These are phyloP conservation scores for Enteromius treurensis DNA, from an alignment of 2,797 vertebrate species.

Conservation along the genomic window DNA sequence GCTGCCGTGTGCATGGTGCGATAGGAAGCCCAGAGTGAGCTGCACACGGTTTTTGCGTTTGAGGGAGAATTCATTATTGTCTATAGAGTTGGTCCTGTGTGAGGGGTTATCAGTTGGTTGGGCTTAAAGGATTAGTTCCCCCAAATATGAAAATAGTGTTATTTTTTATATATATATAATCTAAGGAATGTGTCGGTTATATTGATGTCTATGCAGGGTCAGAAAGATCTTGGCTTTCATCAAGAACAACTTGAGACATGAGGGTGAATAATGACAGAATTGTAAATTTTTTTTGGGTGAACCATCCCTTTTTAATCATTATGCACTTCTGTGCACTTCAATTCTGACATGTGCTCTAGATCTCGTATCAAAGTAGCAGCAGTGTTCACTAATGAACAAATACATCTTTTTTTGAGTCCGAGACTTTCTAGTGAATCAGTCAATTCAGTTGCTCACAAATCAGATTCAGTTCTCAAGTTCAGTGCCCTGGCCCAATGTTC, in stretches of 20 bases:
- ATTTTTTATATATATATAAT: background rate
- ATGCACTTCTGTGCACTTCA: no score
- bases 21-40: background rate
- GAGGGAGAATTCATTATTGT: background rate
- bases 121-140: conserved; percentile 12
- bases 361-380: background rate
- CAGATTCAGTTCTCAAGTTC: background rate
- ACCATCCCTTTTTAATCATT: background rate
- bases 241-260: background rate
- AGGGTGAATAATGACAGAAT: background rate
- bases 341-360: background rate
- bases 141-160: conserved; percentile 6
- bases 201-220: no score
- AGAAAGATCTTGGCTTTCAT: background rate
- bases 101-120: background rate
- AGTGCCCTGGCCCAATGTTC: background rate
- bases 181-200: no score
- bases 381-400: background rate
- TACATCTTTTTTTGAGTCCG: background rate
- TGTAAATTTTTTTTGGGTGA: background rate
- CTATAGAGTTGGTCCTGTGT: background rate
- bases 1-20: background rate
- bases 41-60: background rate
- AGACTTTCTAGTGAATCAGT: background rate
- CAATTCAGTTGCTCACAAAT: background rate